These are phyloP conservation scores for Drosophila mulleri DNA, from an alignment of 2,888 invertebrate genomes.

Conservation along the genomic window DNA sequence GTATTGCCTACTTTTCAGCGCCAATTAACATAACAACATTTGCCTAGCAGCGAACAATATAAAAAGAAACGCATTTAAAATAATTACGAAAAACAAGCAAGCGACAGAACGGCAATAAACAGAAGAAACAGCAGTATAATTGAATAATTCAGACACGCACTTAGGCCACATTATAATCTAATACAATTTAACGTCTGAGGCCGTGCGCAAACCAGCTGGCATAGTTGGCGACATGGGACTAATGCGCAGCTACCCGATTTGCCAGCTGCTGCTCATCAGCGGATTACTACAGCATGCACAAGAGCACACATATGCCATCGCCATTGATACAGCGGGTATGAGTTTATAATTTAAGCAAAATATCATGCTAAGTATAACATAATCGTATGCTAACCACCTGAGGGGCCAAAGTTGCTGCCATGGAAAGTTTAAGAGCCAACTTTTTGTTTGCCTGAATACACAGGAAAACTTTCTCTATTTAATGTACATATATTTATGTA, in stretches of 20 bases:
- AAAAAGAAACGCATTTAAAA: conserved; percentile 57
- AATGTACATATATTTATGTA: background rate
- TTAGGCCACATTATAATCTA: conserved; percentile 63
- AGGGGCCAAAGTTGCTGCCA: conserved; percentile 6
- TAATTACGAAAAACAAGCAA: conserved; percentile 56
- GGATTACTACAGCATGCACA: conserved; percentile 79
- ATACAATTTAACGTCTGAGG: conserved; percentile 48
- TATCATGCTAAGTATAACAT: background rate
- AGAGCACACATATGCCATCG: conserved; percentile 43
- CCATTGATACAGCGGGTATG: conserved; percentile 35
- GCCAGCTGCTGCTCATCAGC: conserved; percentile 81
- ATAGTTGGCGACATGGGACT: conserved; percentile 82
- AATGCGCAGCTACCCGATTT: conserved; percentile 79
- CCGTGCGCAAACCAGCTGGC: conserved; percentile 35
- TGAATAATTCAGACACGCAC: conserved; percentile 71
- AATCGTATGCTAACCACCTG: conserved; percentile 37
- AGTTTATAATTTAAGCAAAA: conserved; percentile 28
- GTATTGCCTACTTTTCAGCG: conserved; percentile 58
- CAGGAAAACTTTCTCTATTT: background rate
- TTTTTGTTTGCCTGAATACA: background rate
- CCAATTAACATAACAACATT: conserved; percentile 6
- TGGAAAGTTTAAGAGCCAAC: conserved; percentile 12
- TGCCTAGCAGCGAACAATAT: background rate
- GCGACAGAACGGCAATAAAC: conserved; percentile 13
- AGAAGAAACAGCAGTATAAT: conserved; percentile 53